phyloP scores from a whole-genome alignment of 2,888 invertebrate genomes.

The Blastobasis lacticolella region DNA sequence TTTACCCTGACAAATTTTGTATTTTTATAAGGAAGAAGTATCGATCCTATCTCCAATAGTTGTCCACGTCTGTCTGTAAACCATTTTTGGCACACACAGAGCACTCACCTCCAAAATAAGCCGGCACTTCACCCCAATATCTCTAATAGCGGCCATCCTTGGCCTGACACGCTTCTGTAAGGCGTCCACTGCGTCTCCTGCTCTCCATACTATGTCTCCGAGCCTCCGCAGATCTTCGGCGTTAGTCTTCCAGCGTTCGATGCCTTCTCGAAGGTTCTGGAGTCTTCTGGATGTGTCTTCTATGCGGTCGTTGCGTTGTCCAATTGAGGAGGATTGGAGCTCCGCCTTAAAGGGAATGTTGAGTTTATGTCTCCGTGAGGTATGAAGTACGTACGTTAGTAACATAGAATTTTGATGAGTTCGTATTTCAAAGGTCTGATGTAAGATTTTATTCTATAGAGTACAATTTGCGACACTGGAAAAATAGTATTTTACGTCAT shows the following conservation, averaged over 20 bases:
- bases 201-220: constrained; percentile 58
- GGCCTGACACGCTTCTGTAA: constrained; percentile 62
- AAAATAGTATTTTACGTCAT: too few relatives aligned
- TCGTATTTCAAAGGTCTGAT: too few relatives aligned
- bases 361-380: neutral
- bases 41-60: too few relatives aligned
- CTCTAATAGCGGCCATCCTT: constrained; percentile 32
- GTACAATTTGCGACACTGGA: too few relatives aligned
- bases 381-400: too few relatives aligned
- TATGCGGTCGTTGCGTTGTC: constrained; percentile 53
- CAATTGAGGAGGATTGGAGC: constrained; percentile 55
- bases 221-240: constrained; percentile 60
- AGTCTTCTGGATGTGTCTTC: constrained; percentile 40
- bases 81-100: neutral
- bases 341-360: constrained; percentile 38
- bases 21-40: too few relatives aligned
- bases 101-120: constrained; percentile 44
- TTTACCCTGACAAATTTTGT: too few relatives aligned
- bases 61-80: too few relatives aligned
- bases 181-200: constrained; percentile 63
- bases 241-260: constrained; percentile 48
- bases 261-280: constrained; percentile 27
- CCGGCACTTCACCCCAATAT: constrained; percentile 44
- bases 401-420: too few relatives aligned
- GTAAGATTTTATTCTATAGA: too few relatives aligned